Conservation (phyloP, 2,113 vertebrate genomes). For the Sebastes schlegelii region DNA sequence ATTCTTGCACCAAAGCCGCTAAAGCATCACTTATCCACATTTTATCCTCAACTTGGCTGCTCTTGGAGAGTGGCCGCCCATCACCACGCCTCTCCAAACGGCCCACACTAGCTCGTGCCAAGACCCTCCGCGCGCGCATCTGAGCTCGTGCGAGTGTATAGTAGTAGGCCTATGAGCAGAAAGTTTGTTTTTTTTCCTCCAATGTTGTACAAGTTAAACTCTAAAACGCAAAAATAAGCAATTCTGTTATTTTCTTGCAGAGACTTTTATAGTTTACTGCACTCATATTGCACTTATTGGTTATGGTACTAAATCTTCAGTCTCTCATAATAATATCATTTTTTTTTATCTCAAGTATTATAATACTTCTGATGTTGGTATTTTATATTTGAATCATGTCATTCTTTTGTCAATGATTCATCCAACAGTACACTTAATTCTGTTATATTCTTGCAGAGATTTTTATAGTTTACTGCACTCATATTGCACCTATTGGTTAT, state of each 20-base stretch:
- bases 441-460: background rate
- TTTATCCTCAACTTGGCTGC: conserved; percentile 79
- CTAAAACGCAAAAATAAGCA: too few species aligned
- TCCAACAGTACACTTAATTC: background rate
- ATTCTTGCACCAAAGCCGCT: conserved; percentile 66
- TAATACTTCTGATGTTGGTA: background rate
- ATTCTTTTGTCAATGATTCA: background rate
- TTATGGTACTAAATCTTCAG: background rate
- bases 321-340: background rate
- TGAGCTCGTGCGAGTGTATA: conserved; percentile 11
- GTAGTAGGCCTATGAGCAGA: background rate
- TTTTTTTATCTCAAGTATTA: background rate
- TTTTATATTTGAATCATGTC: background rate
- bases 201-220: conserved; percentile 13
- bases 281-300: background rate
- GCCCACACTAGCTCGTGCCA: conserved; percentile 28
- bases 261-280: too few species aligned
- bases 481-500: background rate
- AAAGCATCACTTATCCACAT: conserved; percentile 78
- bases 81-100: conserved; percentile 72
- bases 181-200: too few species aligned
- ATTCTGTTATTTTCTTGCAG: background rate
- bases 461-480: too few species aligned
- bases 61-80: conserved; percentile 52
- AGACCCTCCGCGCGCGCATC: conserved; percentile 19